These are phyloP conservation scores for Parnassius glacialis DNA, from an alignment of 2,888 invertebrate genomes.

Conservation along the genomic window DNA sequence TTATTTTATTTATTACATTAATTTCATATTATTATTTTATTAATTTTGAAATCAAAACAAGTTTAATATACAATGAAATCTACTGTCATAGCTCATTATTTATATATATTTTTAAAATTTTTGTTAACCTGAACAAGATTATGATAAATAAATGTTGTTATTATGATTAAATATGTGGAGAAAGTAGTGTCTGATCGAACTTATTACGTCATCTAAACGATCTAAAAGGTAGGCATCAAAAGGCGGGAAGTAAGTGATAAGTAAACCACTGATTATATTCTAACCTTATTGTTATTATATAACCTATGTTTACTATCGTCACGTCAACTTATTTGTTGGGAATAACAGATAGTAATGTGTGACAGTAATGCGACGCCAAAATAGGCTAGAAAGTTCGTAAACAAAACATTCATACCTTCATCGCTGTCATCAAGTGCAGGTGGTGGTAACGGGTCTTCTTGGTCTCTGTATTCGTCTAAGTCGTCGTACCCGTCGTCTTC, in stretches of 20 bases:
- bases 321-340: conserved; percentile 33
- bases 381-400: conserved; percentile 57
- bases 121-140: not conserved
- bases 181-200: conserved; percentile 54
- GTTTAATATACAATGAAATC: too few relatives aligned
- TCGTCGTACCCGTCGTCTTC: conserved; percentile 88
- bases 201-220: conserved; percentile 61
- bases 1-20: not conserved
- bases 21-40: too few relatives aligned
- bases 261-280: conserved; percentile 34
- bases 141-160: too few relatives aligned
- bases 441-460: conserved; percentile 76
- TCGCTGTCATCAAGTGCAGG: conserved; percentile 83
- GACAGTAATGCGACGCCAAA: conserved; percentile 52
- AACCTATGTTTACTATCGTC: conserved; percentile 54
- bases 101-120: not conserved
- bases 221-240: conserved; percentile 41
- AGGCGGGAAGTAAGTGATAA: conserved; percentile 59
- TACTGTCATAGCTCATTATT: not conserved
- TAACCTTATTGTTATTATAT: conserved; percentile 55
- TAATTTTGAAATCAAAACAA: too few relatives aligned
- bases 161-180: conserved; percentile 38
- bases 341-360: conserved; percentile 36
- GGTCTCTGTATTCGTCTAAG: conserved; percentile 84
- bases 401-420: conserved; percentile 74